Percentiles rank a stretch among this genome's conserved stretches.
Evolutionary conservation across 2,113 vertebrate species (phyloP).

Genomic region (Python bivittatus): DNA sequence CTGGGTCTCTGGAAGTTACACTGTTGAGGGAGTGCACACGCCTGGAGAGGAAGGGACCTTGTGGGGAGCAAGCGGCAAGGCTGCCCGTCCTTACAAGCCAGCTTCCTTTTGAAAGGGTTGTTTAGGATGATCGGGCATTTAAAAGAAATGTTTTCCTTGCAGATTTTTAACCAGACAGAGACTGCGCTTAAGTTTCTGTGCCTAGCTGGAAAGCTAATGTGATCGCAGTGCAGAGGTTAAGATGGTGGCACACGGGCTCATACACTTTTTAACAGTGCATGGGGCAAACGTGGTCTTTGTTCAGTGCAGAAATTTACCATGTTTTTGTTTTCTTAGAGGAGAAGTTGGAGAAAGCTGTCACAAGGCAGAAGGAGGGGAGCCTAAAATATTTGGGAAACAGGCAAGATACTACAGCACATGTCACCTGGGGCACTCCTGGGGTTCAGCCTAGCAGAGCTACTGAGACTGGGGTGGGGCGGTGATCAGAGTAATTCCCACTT

Average conservation of each 20-base stretch:
- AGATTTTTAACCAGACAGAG: not conserved
- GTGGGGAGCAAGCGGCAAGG: not conserved
- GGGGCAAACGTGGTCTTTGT: not conserved
- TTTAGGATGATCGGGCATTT: not conserved
- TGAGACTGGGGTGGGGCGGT: not conserved
- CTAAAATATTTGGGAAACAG: not conserved
- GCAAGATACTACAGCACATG: too few relatives aligned
- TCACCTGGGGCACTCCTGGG: not conserved
- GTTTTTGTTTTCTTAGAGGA: not conserved
- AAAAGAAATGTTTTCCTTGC: not conserved
- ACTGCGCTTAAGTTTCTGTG: not conserved
- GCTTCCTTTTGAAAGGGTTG: not conserved
- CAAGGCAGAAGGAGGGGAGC: not conserved
- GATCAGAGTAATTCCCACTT: not conserved
- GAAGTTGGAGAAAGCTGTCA: not conserved
- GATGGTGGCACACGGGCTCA: not conserved
- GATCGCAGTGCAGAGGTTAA: not conserved
- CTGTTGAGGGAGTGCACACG: not conserved
- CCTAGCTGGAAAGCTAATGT: not conserved
- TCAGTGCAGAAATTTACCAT: not conserved
- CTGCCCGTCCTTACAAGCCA: not conserved
- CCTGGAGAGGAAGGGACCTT: not conserved
- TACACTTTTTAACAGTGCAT: not conserved
- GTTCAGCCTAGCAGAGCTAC: not conserved
- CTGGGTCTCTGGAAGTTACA: not conserved